phyloP scores from a whole-genome alignment of 2,888 invertebrate genomes.

The Cyaniris semiargus region DNA sequence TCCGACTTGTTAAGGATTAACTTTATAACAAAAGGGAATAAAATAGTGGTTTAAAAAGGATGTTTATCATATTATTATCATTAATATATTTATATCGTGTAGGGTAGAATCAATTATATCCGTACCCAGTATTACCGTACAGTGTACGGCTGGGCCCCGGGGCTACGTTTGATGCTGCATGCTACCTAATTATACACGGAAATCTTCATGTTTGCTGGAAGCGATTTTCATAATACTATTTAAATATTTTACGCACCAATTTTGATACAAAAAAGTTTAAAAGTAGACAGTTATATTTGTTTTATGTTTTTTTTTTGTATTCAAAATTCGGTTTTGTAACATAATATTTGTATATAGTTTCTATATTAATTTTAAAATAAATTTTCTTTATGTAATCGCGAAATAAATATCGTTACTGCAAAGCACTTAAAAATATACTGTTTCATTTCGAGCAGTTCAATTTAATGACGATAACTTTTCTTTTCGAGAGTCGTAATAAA shows the following conservation, averaged over 20 bases:
- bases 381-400: not conserved
- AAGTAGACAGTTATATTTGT: too few relatives aligned
- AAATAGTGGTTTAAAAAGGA: not conserved
- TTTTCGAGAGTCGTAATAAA: slow-evolving; percentile 15
- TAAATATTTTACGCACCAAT: not conserved
- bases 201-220: slow-evolving; percentile 37
- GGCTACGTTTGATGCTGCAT: slow-evolving; percentile 46
- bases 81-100: not conserved
- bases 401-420: not conserved
- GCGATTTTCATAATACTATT: slow-evolving; percentile 6
- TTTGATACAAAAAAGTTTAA: not conserved
- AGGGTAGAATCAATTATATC: slow-evolving; percentile 43
- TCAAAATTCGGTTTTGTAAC: not conserved
- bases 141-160: slow-evolving; percentile 39
- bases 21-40: not conserved
- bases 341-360: too few relatives aligned
- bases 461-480: slow-evolving; percentile 16
- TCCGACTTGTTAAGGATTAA: not conserved
- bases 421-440: not conserved
- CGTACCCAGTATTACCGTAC: slow-evolving; percentile 33
- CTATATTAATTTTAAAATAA: not conserved
- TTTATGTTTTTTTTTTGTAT: not conserved
- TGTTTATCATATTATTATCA: not conserved
- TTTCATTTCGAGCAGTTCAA: not conserved
- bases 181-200: slow-evolving; percentile 44